Evolutionary conservation across 2,113 vertebrate genomes (phyloP), one percentile per base, ranked within the genome.

Genomic region (Actenoides hombroni): DNA sequence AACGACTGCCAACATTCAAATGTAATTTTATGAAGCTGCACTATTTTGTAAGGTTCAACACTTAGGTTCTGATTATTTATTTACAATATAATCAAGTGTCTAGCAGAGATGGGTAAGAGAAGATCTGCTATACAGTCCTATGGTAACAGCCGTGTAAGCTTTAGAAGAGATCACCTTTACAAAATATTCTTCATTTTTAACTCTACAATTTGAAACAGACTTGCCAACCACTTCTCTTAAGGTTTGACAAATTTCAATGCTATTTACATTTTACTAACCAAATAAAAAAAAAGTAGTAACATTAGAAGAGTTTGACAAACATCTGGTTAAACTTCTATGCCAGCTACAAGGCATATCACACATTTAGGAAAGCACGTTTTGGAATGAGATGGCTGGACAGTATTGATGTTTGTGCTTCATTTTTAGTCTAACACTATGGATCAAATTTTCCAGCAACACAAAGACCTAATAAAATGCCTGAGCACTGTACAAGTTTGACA

Each of bases 181-280:
- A 78, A 75, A 75, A 63, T n/a, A 59, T 8, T 57, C 26, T 88
- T 73, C 9, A 67, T 90, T 87, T 76, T 39, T 49, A 90, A 31
- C 21, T 54, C 60, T 60, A 81, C 14, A 70, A 71, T 81, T 93
- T 75, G 42, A 86, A 95, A 68, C 23, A 78, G 28, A 90, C 83
- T 93, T 88, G 80, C 65, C 90, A 90, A 81, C 18, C 28, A 26
- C 48, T 90, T 77, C 84, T 90, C 90, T 94, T 87, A 86, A 82
- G 86, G 69, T 75, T 37, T 88, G 86, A 92, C 48, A 92, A 83
- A 86, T 86, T 86, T 65, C 53, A 60, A 18, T 48, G 51, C 33
- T 88, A 65, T 69, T 86, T 53, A 88, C 40, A 53, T 88, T 90
- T 64, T 78, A 57, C 49, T 90, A 68, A 73, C 8, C n/a, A 78